phyloP scores from a whole-genome alignment of 2,113 vertebrate species.

The Sylvietta virens region DNA sequence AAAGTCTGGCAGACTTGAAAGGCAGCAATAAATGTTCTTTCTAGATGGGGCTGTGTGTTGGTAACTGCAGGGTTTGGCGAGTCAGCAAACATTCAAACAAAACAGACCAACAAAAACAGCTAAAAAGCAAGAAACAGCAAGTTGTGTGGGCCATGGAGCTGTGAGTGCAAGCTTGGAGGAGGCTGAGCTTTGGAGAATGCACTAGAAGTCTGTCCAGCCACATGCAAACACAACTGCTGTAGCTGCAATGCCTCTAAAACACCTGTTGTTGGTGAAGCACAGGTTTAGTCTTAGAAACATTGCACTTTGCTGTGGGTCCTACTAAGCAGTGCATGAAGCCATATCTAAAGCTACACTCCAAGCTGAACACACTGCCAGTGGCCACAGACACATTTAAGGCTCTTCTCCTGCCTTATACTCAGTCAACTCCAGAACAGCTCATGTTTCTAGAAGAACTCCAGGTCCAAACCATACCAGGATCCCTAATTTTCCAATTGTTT shows the following conservation, averaged over 20 bases:
- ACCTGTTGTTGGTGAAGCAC: not conserved
- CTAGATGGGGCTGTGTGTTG: not conserved
- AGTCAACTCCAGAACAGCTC: not conserved
- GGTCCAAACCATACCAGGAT: not conserved
- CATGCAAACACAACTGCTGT: not conserved
- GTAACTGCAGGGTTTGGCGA: not conserved
- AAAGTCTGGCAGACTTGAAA: not conserved
- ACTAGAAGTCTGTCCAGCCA: not conserved
- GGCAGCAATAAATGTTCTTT: not conserved
- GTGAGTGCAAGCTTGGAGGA: not conserved
- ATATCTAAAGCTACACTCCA: not conserved
- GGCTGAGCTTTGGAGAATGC: not conserved
- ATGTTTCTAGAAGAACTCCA: not conserved
- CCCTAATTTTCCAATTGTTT: not conserved
- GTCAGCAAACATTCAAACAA: not conserved
- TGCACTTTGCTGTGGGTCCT: not conserved
- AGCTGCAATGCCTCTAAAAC: not conserved
- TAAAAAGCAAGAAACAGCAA: not conserved
- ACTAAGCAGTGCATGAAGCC: not conserved
- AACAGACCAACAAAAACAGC: not conserved
- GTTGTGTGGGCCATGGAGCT: not conserved
- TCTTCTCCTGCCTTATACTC: not conserved
- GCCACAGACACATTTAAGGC: not conserved
- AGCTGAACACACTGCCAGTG: not conserved
- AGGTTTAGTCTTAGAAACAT: not conserved